phyloP scores from a whole-genome alignment of 2,888 invertebrate genomes.

The Diachrysia chrysitis region DNA sequence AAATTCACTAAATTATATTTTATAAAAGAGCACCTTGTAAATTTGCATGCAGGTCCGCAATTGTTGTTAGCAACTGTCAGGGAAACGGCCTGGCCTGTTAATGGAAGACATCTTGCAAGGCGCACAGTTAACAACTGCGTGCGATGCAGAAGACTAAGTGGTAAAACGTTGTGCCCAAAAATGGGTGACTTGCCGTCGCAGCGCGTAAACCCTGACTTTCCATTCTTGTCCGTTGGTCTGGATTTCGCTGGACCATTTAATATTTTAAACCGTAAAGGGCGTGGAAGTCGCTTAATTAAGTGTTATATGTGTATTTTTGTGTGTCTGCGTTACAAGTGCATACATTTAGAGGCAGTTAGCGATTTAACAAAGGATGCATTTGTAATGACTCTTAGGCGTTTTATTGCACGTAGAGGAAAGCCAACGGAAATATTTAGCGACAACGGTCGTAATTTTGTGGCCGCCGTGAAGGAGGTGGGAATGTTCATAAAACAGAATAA shows the following conservation, averaged over 20 bases:
- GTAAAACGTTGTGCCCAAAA: constrained; percentile 16
- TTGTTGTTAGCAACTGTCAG: constrained; percentile 18
- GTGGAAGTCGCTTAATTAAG: constrained; percentile 20
- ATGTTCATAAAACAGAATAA: constrained; percentile 6
- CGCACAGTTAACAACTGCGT: constrained; percentile 16
- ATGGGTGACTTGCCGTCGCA: constrained; percentile 20
- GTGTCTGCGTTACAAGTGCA: constrained; percentile 39
- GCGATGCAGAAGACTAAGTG: constrained; percentile 12
- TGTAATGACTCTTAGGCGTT: constrained; percentile 18
- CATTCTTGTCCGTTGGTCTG: constrained; percentile 18
- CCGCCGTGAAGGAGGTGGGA: constrained; percentile 24
- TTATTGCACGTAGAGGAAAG: constrained; percentile 26
- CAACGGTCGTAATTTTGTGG: constrained; percentile 57
- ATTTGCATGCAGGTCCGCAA: constrained; percentile 21
- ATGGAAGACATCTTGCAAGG: constrained; percentile 19
- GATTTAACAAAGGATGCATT: constrained; percentile 16
- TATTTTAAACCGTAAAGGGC: constrained; percentile 17
- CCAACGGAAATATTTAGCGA: constrained; percentile 54
- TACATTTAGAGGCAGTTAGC: constrained; percentile 18
- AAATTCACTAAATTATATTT: constrained; percentile 24
- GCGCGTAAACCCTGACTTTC: constrained; percentile 14
- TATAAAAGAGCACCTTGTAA: constrained; percentile 2
- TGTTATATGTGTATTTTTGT: constrained; percentile 30
- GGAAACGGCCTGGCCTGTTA: constrained; percentile 21
- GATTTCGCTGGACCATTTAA: constrained; percentile 21